Conservation (phyloP, 2,113 vertebrate species). For the Synchiropus splendidus region DNA sequence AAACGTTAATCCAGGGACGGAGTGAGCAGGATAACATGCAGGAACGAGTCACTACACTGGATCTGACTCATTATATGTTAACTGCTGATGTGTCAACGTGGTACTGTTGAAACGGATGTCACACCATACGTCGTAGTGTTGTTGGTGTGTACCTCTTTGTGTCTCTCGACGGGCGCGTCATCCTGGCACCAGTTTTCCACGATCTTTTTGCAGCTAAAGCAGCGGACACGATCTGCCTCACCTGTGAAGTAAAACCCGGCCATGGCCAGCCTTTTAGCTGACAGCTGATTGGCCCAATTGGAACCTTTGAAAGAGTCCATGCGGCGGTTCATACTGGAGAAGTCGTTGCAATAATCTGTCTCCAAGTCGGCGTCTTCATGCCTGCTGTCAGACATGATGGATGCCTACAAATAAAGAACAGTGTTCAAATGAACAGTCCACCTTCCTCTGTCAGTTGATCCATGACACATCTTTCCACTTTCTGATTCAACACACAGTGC, state of each 20-base stretch:
- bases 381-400: constrained; percentile 49
- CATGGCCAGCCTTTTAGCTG: constrained; percentile 66
- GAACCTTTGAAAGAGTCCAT: constrained; percentile 73
- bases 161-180: constrained; percentile 74
- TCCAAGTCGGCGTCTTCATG: constrained; percentile 40
- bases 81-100: too few relatives aligned
- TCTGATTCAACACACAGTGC: too few relatives aligned
- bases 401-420: constrained; percentile 14
- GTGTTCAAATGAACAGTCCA: not conserved
- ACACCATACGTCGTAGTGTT: too few relatives aligned
- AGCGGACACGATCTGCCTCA: constrained; percentile 74
- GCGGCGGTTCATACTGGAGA: constrained; percentile 63
- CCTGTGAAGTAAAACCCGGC: constrained; percentile 88
- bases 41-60: too few relatives aligned
- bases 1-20: too few relatives aligned
- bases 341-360: constrained; percentile 44
- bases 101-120: too few relatives aligned
- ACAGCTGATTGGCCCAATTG: constrained; percentile 60
- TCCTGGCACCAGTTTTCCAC: constrained; percentile 77
- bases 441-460: too few relatives aligned
- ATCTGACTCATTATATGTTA: too few relatives aligned
- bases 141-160: constrained; percentile 64
- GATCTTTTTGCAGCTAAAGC: constrained; percentile 77
- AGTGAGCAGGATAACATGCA: too few relatives aligned
- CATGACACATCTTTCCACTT: too few relatives aligned